Evolutionary conservation across 2,888 invertebrate genomes (phyloP), one percentile per base, ranked within the genome.

Genomic region (Caenorhabditis uteleia): DNA sequence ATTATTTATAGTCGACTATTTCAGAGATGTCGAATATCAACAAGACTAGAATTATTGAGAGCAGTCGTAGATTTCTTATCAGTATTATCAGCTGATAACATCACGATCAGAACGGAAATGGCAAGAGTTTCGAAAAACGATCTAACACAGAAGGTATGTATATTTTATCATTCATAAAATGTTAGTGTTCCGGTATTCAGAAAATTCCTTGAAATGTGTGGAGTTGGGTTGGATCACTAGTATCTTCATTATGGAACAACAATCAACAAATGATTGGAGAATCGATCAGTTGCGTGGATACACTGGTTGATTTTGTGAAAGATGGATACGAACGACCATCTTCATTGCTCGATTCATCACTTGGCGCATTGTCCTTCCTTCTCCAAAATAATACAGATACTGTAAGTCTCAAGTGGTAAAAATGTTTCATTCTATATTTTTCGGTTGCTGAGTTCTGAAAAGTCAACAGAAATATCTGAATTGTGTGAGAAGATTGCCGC

Each of bases 401-500:
- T 3, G 18, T 60, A n/a, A 39, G 45, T 33, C 23, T 20, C 44
- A 40, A 14, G 26, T n/a, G n/a, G n/a, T n/a, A n/a, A n/a, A n/a
- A n/a, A n/a, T n/a, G n/a, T n/a, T n/a, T n/a, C n/a, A n/a, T n/a
- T n/a, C n/a, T n/a, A n/a, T n/a, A n/a, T n/a, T n/a, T n/a, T n/a
- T n/a, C n/a, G n/a, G n/a, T n/a, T n/a, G n/a, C n/a, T n/a, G n/a
- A n/a, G n/a, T n/a, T n/a, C n/a, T n/a, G n/a, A n/a, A n/a, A n/a
- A n/a, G n/a, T n/a, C n/a, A n/a, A n/a, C n/a, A n/a, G n/a, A n/a
- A 33, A 7, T 71, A 20, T 49, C 66, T n/a, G 58, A 46, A 2
- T 43, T 53, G 21, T 59, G 62, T 25, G 71, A 71, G 25, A 61
- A 72, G 51, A 69, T 75, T 8, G 72, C 70, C 1, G 60, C 59